Evolutionary conservation across 2,888 invertebrate genomes (phyloP).

Genomic region (Volucella inanis): DNA sequence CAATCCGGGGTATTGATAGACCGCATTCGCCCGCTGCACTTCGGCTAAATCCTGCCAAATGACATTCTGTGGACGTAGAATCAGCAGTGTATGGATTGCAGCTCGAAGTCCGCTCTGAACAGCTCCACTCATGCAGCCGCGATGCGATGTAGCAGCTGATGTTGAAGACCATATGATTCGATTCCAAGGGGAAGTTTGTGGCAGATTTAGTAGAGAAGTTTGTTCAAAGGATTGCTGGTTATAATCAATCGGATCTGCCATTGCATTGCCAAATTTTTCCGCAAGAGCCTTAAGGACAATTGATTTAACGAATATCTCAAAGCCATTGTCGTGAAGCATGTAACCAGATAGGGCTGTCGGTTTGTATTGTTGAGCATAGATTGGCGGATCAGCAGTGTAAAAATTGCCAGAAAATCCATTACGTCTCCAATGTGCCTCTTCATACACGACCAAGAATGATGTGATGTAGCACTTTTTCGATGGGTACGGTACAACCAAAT

Average conservation of each 20-base stretch:
- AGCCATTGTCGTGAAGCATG: slow-evolving; percentile 77
- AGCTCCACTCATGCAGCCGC: slow-evolving; percentile 81
- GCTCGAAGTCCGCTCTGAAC: slow-evolving; percentile 82
- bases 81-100: slow-evolving; percentile 79
- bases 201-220: slow-evolving; percentile 75
- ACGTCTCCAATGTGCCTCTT: slow-evolving; percentile 78
- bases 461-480: slow-evolving; percentile 75
- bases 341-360: slow-evolving; percentile 75
- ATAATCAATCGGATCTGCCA: slow-evolving; percentile 77
- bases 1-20: slow-evolving; percentile 42
- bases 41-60: slow-evolving; percentile 80
- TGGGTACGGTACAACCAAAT: slow-evolving; percentile 59
- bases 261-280: slow-evolving; percentile 78
- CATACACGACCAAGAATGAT: slow-evolving; percentile 78
- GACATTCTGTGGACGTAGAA: slow-evolving; percentile 80
- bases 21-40: slow-evolving; percentile 76
- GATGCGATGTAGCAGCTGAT: slow-evolving; percentile 78
- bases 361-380: slow-evolving; percentile 78
- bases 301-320: slow-evolving; percentile 72
- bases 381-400: slow-evolving; percentile 76
- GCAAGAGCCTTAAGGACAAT: slow-evolving; percentile 77
- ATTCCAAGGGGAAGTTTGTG: slow-evolving; percentile 79
- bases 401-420: slow-evolving; percentile 79
- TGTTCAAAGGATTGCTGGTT: slow-evolving; percentile 77
- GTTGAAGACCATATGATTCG: slow-evolving; percentile 81